Evolutionary conservation across 2,888 invertebrate species (phyloP), one percentile per base, ranked within the genome.

Genomic region (Trilocha varians): DNA sequence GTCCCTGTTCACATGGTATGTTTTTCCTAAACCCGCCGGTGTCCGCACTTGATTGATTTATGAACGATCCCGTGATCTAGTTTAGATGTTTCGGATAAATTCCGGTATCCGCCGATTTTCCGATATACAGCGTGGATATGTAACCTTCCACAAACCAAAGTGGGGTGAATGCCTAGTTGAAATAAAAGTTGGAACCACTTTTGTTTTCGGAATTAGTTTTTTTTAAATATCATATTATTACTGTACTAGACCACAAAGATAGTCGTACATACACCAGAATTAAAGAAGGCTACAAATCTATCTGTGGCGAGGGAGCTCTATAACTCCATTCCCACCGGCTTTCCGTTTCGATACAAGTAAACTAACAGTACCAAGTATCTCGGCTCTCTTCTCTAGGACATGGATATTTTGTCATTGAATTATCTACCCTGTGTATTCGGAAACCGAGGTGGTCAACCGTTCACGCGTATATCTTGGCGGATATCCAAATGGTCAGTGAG

Each of bases 1-100:
- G 38, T 9, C 38, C 43, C 16, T 47, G 48, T 52, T 45, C n/a
- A 38, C 41, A 44, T 51, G 57, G 52, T 46, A 53, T 62, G 61
- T 70, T 71, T 70, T 70, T 71, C 59, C 48, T 55, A 57, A n/a
- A 60, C 62, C 59, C 62, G 56, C 56, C 49, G 51, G 53, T 53
- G 57, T 50, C 53, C 48, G 43, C 44, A 38, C 32, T 52, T 60
- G 72, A 71, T 74, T 73, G 73, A 74, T 73, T 72, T 72, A 72
- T 59, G 70, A 61, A 56, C 59, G 49, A 47, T 48, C 51, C 52
- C 48, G 53, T 62, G 65, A 70, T 72, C 64, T 69, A 65, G 70
- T 70, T 69, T 63, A 61, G 64, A 67, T 71, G 57, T 60, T 63
- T 55, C 45, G 49, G 56, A 57, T 59, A 59, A 47, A 50, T 40